A percentile compares a stretch with the other conserved stretches of the same genome.
Evolutionary conservation across 2,797 vertebrate species (phyloP).

Genomic region (Poeciliopsis presidionis): DNA sequence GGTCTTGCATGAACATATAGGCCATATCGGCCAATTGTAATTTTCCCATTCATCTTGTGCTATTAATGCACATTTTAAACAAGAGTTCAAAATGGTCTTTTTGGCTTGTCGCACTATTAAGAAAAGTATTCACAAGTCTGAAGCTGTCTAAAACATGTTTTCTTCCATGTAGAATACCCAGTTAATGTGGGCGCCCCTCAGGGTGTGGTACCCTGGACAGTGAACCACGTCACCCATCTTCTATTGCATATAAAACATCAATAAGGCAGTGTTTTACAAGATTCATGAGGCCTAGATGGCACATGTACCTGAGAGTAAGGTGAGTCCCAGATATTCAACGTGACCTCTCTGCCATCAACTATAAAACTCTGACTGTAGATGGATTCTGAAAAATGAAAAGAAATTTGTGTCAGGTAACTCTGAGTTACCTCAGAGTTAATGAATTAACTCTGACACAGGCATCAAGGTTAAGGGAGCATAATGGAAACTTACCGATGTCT

Average conservation of each 20-base stretch:
- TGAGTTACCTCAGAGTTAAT: no score
- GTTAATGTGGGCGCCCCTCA: neutral
- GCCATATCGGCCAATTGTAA: neutral
- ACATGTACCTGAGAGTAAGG: constrained; percentile 84
- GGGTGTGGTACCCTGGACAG: neutral
- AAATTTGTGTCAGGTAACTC: neutral
- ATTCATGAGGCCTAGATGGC: neutral
- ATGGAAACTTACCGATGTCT: constrained; percentile 82
- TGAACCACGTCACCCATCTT: neutral
- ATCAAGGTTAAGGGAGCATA: neutral
- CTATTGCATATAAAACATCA: neutral
- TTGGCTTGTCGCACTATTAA: neutral
- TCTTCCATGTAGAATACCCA: neutral
- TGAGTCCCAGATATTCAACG: constrained; percentile 88
- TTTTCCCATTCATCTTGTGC: neutral
- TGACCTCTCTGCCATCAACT: constrained; percentile 84
- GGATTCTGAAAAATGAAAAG: constrained; percentile 76
- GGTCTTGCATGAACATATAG: neutral
- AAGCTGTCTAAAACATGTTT: neutral
- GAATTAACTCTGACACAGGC: no score
- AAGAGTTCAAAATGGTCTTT: neutral
- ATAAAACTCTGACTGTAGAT: constrained; percentile 86
- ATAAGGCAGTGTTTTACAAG: neutral
- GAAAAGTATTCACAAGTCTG: neutral
- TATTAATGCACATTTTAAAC: neutral